These are phyloP conservation scores for Folsomia manolachei DNA, from an alignment of 2,888 invertebrate genomes.

Conservation along the genomic window DNA sequence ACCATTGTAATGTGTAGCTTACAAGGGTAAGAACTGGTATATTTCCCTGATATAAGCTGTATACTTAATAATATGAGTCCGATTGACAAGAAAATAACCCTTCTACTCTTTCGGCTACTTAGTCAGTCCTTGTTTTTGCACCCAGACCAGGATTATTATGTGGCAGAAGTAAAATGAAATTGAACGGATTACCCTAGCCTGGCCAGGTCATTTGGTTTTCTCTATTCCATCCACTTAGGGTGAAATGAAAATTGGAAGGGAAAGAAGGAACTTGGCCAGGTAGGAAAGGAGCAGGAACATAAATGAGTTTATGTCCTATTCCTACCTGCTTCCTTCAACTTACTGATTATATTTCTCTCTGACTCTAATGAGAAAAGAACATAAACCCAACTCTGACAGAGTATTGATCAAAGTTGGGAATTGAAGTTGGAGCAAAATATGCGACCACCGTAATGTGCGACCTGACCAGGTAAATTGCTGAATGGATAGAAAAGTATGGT, in stretches of 20 bases:
- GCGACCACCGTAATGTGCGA: too few relatives aligned
- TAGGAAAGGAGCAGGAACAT: neutral
- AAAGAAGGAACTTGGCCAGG: neutral
- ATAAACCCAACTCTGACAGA: conserved; percentile 24
- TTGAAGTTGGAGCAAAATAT: neutral
- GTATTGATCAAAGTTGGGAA: conserved; percentile 16
- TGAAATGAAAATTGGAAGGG: neutral
- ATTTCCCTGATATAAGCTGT: too few relatives aligned
- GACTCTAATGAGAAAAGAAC: conserved; percentile 29
- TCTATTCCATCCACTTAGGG: neutral
- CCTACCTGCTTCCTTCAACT: too few relatives aligned
- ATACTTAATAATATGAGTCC: neutral
- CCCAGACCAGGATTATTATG: too few relatives aligned
- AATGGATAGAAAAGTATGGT: too few relatives aligned
- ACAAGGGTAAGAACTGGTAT: too few relatives aligned
- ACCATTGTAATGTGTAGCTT: too few relatives aligned
- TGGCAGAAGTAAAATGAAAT: too few relatives aligned
- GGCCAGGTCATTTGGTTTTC: conserved; percentile 2
- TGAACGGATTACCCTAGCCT: too few relatives aligned
- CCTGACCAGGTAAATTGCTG: too few relatives aligned
- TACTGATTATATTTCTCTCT: conserved; percentile 15
- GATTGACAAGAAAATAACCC: conserved; percentile 27
- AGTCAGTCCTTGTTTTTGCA: neutral
- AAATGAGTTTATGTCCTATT: too few relatives aligned
- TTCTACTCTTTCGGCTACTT: neutral